Evolutionary conservation across 2,113 vertebrate species (phyloP).

Genomic region (Pseudonaja textilis): DNA sequence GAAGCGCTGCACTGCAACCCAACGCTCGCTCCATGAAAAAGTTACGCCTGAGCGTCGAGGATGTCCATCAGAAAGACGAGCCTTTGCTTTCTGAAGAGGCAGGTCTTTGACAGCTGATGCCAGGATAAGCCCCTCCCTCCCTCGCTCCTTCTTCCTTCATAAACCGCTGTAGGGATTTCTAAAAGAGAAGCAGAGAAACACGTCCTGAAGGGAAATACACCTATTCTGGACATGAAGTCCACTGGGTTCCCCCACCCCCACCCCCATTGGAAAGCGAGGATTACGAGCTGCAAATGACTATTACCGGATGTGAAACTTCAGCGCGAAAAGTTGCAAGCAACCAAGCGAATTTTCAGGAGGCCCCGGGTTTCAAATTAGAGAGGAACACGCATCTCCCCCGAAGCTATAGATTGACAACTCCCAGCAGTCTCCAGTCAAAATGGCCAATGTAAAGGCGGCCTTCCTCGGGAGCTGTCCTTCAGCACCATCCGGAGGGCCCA

Average conservation of each 20-base stretch:
- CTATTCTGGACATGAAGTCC: too few relatives aligned
- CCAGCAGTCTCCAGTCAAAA: not conserved
- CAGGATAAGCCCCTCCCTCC: not conserved
- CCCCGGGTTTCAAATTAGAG: not conserved
- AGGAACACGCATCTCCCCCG: not conserved
- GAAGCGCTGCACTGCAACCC: not conserved
- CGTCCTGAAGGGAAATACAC: not conserved
- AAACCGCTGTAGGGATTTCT: not conserved
- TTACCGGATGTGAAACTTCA: not conserved
- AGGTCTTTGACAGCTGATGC: not conserved
- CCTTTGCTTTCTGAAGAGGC: not conserved
- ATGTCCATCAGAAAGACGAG: not conserved
- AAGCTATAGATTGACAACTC: not conserved
- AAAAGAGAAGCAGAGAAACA: not conserved
- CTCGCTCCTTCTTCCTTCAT: not conserved
- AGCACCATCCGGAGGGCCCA: not conserved
- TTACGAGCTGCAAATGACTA: too few relatives aligned
- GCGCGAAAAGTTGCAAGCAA: not conserved
- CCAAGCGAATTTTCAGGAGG: not conserved
- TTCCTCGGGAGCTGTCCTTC: not conserved
- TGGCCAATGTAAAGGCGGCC: not conserved
- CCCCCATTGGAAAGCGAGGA: not conserved
- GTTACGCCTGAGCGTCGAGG: not conserved
- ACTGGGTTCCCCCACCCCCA: not conserved
- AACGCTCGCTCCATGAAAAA: not conserved